These are phyloP conservation scores for Leuctra nigra DNA, from an alignment of 2,888 invertebrate species.

Conservation along the genomic window DNA sequence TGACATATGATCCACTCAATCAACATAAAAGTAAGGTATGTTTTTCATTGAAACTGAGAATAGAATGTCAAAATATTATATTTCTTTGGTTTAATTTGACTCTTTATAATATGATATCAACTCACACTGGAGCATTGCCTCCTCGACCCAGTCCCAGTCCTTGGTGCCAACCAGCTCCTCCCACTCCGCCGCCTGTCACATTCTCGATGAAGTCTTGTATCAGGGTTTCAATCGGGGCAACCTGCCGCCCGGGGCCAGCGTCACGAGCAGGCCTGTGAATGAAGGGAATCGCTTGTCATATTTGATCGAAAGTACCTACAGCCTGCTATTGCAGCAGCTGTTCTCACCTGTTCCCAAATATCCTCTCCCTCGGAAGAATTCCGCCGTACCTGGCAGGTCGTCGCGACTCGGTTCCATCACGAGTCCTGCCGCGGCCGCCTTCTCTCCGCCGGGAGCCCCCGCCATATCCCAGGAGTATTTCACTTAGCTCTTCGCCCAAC, in stretches of 20 bases:
- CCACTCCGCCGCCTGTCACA: conserved; percentile 40
- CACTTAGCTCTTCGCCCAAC: conserved; percentile 26
- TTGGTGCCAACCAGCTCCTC: conserved; percentile 36
- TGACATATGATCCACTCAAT: too few species aligned
- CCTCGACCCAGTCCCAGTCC: conserved; percentile 34
- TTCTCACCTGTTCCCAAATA: conserved; percentile 15
- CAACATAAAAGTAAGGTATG: too few species aligned
- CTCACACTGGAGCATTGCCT: conserved; percentile 40
- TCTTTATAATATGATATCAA: too few species aligned
- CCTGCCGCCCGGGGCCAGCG: conserved; percentile 31
- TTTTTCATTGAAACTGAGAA: too few species aligned
- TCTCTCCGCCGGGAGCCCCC: conserved; percentile 20
- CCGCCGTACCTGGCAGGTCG: conserved; percentile 32
- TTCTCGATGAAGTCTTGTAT: conserved; percentile 52
- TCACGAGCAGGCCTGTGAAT: conserved; percentile 26
- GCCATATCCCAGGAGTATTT: conserved; percentile 25
- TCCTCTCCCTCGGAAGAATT: conserved; percentile 14
- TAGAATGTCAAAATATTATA: too few species aligned
- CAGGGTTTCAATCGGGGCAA: conserved; percentile 44
- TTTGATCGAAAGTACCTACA: not conserved
- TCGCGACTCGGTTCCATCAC: conserved; percentile 30
- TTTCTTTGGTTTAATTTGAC: too few species aligned
- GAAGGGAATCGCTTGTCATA: not conserved
- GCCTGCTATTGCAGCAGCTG: not conserved
- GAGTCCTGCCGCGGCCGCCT: conserved; percentile 26